These are phyloP conservation scores for Avahi laniger DNA, from an alignment of 2,797 vertebrate genomes.

Conservation along the genomic window DNA sequence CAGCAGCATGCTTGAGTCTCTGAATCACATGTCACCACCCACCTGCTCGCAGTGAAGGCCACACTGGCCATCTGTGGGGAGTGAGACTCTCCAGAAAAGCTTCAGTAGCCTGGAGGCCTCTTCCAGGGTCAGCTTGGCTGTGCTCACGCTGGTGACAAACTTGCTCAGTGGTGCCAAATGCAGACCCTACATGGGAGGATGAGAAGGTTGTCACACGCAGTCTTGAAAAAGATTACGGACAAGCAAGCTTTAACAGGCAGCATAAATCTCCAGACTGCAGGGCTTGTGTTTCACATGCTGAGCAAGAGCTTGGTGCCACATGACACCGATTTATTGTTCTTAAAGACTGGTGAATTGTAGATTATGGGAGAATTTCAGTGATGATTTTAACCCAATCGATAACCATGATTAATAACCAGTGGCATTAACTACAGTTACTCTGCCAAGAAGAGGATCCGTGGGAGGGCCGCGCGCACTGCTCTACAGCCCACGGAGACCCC, in stretches of 20 bases:
- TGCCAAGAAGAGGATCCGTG: constrained; percentile 52
- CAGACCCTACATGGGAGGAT: constrained; percentile 68
- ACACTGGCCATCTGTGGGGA: constrained; percentile 84
- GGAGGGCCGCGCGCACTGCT: constrained; percentile 20
- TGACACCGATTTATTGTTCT: constrained; percentile 65
- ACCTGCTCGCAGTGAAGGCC: constrained; percentile 87
- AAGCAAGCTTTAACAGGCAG: constrained; percentile 54
- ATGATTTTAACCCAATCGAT: constrained; percentile 74
- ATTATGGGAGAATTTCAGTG: constrained; percentile 67
- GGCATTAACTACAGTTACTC: constrained; percentile 65
- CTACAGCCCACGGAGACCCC: constrained; percentile 66
- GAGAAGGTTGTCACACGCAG: constrained; percentile 35
- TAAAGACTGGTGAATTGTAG: constrained; percentile 71
- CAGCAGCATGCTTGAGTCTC: neutral
- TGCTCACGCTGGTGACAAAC: constrained; percentile 82
- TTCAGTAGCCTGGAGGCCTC: constrained; percentile 91
- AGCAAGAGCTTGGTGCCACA: constrained; percentile 45
- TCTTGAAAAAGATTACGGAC: constrained; percentile 47
- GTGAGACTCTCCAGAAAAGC: constrained; percentile 93
- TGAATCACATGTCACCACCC: neutral
- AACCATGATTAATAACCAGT: constrained; percentile 77
- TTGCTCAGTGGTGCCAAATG: constrained; percentile 81
- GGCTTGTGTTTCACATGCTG: constrained; percentile 53
- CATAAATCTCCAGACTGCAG: constrained; percentile 57
- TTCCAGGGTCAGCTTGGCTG: constrained; percentile 90